Evolutionary conservation across 1,140 invertebrate genomes (phyloP).

Genomic region (Lordiphosa stackelbergi): DNA sequence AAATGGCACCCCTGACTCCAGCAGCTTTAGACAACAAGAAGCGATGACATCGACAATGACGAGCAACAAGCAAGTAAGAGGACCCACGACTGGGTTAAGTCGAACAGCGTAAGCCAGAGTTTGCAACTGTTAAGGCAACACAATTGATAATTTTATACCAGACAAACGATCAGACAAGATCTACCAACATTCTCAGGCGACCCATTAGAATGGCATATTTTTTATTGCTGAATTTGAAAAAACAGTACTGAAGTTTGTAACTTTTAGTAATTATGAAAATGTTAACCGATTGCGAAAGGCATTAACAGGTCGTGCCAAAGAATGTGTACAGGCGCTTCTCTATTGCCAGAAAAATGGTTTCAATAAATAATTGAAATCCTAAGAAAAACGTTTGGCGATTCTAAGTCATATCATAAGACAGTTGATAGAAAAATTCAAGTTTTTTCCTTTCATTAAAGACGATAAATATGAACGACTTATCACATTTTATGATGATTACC

Average conservation of each 20-base stretch:
- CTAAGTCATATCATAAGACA: no score
- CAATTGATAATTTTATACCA: constrained; percentile 10
- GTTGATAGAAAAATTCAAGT: constrained; percentile 12
- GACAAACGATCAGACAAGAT: constrained; percentile 13
- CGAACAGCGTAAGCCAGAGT: constrained; percentile 4
- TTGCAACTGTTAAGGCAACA: neutral
- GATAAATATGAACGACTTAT: constrained; percentile 17
- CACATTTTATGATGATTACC: constrained; percentile 13
- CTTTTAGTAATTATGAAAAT: constrained; percentile 11
- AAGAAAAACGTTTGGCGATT: no score
- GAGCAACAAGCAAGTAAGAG: neutral
- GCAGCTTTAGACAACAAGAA: neutral
- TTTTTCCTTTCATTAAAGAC: constrained; percentile 9
- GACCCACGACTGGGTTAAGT: constrained; percentile 8
- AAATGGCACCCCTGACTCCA: neutral
- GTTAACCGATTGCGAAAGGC: constrained; percentile 13
- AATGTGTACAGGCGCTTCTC: no score
- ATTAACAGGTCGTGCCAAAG: no score
- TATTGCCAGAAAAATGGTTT: no score
- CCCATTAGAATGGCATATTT: constrained; percentile 12
- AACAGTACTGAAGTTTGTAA: constrained; percentile 3
- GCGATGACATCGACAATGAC: neutral
- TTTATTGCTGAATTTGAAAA: constrained; percentile 12
- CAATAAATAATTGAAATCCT: no score
- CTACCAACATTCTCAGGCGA: constrained; percentile 16